These are phyloP conservation scores for Pelecanoides urinatrix DNA, from an alignment of 2,113 vertebrate genomes.

Conservation along the genomic window DNA sequence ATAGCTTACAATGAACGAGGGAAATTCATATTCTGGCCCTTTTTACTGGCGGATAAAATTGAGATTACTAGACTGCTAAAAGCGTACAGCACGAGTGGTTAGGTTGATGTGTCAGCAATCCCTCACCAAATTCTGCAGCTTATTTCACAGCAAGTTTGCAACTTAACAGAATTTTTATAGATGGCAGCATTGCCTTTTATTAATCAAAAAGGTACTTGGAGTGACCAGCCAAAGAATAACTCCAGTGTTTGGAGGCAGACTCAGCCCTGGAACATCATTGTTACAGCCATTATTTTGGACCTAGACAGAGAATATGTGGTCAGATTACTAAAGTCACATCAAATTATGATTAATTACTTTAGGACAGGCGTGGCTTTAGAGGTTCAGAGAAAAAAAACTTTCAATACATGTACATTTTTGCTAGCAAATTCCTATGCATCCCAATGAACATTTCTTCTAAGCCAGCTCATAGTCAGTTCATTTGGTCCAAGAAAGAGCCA, in stretches of 20 bases:
- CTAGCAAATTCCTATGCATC: constrained; percentile 70
- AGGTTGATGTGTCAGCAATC: neutral
- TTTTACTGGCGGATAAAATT: neutral
- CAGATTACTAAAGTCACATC: neutral
- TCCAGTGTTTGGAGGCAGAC: neutral
- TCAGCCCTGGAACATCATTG: neutral
- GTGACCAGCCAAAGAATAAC: neutral
- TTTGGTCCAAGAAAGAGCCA: constrained; percentile 74
- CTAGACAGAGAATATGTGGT: neutral
- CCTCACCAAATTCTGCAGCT: neutral
- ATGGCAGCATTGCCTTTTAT: neutral
- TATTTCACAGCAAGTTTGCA: constrained; percentile 13
- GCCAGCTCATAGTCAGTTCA: constrained; percentile 82
- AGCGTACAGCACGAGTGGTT: neutral
- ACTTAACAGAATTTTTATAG: neutral
- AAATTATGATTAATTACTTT: neutral
- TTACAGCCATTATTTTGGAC: neutral
- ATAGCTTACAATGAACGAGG: neutral
- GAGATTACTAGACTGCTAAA: neutral
- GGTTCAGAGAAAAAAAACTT: constrained; percentile 31
- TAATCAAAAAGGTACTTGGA: neutral
- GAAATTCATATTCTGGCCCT: neutral
- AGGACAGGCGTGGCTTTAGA: constrained; percentile 11
- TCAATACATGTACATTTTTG: constrained; percentile 62
- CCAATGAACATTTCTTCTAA: constrained; percentile 69